Evolutionary conservation across 2,888 invertebrate genomes (phyloP).

Genomic region (Erebia aethiops): DNA sequence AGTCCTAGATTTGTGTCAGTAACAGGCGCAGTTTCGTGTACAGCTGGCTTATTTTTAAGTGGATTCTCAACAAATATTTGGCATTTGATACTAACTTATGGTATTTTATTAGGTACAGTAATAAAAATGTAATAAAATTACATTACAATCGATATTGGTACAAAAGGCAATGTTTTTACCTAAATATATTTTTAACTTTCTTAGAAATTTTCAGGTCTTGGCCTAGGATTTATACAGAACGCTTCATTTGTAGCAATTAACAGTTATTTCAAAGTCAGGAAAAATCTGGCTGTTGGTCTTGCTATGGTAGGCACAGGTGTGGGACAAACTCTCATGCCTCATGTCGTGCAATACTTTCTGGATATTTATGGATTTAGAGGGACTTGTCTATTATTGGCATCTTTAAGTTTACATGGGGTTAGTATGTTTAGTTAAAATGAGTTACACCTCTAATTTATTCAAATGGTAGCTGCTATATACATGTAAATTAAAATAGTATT

Average conservation of each 20-base stretch:
- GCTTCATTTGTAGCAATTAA: slow-evolving; percentile 88
- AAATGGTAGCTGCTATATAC: neutral
- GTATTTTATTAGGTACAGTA: slow-evolving; percentile 68
- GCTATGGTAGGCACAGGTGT: slow-evolving; percentile 89
- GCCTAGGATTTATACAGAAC: slow-evolving; percentile 87
- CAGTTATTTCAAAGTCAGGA: slow-evolving; percentile 86
- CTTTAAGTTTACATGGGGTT: slow-evolving; percentile 86
- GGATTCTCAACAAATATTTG: slow-evolving; percentile 72
- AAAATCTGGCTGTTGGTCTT: slow-evolving; percentile 89
- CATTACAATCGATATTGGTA: neutral
- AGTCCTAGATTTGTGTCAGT: slow-evolving; percentile 74
- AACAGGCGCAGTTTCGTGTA: slow-evolving; percentile 65
- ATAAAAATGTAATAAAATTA: slow-evolving; percentile 2
- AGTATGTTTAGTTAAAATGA: slow-evolving; percentile 45
- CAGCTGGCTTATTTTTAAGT: slow-evolving; percentile 72
- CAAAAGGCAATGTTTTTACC: neutral
- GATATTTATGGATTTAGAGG: slow-evolving; percentile 85
- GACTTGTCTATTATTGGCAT: slow-evolving; percentile 85
- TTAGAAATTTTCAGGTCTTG: slow-evolving; percentile 78
- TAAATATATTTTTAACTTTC: slow-evolving; percentile 21
- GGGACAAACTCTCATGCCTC: slow-evolving; percentile 89
- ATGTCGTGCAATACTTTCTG: slow-evolving; percentile 85
- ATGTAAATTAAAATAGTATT: neutral
- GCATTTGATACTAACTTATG: slow-evolving; percentile 75
- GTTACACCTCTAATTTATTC: neutral